Percentiles rank a stretch among this genome's conserved stretches.
These are phyloP conservation scores for Zelleria hepariella DNA, from an alignment of 2,888 invertebrate genomes.

Conservation along the genomic window DNA sequence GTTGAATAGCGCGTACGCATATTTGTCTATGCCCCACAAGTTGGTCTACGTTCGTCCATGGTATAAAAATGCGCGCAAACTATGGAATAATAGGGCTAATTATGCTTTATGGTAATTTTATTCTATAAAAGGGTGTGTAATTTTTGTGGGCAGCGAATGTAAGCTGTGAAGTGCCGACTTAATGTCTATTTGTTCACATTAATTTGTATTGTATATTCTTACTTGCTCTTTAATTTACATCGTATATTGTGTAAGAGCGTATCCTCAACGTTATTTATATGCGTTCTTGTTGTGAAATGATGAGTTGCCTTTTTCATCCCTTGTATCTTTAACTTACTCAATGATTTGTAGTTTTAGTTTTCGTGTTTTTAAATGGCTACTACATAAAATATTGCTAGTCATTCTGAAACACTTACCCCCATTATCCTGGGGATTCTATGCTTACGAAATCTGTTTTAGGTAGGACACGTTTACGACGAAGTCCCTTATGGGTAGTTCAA, in stretches of 20 bases:
- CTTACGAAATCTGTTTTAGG: too few species aligned
- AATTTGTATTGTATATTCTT: background rate
- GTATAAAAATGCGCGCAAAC: constrained; percentile 40
- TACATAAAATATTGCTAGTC: background rate
- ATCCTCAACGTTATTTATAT: background rate
- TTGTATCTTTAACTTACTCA: background rate
- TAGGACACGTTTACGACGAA: too few species aligned
- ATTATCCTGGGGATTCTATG: background rate
- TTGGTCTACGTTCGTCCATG: constrained; percentile 15
- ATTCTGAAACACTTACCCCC: background rate
- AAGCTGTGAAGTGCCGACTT: constrained; percentile 2
- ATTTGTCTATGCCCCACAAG: constrained; percentile 31
- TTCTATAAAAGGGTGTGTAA: constrained; percentile 48
- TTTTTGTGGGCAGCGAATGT: constrained; percentile 25
- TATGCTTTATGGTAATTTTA: constrained; percentile 64
- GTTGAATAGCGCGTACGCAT: constrained; percentile 15
- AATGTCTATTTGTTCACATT: constrained; percentile 5
- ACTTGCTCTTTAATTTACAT: background rate
- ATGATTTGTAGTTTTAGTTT: background rate
- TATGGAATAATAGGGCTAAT: constrained; percentile 60
- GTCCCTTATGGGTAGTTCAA: too few species aligned
- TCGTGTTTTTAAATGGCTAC: background rate
- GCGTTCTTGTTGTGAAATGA: background rate
- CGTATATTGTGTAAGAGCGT: background rate
- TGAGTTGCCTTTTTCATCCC: background rate